Evolutionary conservation across 2,113 vertebrate species (phyloP).

Genomic region (Lasiurus cinereus): DNA sequence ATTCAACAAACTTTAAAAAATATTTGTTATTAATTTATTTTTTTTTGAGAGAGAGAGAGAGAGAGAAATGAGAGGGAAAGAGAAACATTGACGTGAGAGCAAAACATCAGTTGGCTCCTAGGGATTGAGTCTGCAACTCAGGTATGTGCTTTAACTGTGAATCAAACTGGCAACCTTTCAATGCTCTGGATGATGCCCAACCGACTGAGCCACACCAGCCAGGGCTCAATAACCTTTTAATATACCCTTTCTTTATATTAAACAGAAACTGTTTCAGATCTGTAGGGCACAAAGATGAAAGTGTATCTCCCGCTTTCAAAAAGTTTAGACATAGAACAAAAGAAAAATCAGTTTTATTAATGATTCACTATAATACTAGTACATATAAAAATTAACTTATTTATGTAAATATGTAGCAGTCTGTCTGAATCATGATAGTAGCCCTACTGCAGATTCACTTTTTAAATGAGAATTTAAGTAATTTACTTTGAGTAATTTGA

Average conservation of each 20-base stretch:
- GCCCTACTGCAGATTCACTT: neutral
- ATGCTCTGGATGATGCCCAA: too few species aligned
- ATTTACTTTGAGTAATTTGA: neutral
- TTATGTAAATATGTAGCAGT: neutral
- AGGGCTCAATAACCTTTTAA: conserved; percentile 23
- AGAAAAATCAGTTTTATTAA: conserved; percentile 13
- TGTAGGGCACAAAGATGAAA: neutral
- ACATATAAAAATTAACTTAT: conserved; percentile 15
- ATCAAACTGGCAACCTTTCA: too few species aligned
- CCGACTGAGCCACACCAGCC: too few species aligned
- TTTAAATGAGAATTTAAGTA: conserved; percentile 13
- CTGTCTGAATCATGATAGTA: neutral
- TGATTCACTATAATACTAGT: neutral
- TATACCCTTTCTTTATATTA: neutral
- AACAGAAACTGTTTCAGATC: conserved; percentile 12
- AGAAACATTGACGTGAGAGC: too few species aligned
- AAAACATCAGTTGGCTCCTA: too few species aligned
- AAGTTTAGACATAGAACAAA: conserved; percentile 30
- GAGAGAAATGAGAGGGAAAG: too few species aligned
- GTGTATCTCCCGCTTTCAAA: neutral
- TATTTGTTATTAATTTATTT: too few species aligned
- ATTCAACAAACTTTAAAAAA: conserved; percentile 34
- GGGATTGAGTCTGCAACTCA: too few species aligned
- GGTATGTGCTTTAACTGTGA: too few species aligned
- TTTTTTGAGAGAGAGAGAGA: too few species aligned